Evolutionary conservation across 2,113 vertebrate species (phyloP).

Genomic region (Halichoerus grypus): DNA sequence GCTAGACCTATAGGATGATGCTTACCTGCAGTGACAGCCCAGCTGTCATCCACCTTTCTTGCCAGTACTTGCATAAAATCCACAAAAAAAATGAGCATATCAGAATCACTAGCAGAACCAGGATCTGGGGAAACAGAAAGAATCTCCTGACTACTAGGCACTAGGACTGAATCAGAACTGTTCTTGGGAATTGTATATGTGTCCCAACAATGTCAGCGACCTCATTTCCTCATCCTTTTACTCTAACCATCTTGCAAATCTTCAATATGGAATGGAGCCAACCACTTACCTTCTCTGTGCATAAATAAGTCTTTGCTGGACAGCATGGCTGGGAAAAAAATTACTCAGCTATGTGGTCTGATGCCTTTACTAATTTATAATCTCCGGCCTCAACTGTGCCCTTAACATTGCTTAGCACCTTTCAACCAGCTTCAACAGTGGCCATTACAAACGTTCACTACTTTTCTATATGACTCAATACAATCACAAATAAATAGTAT

Average conservation of each 20-base stretch:
- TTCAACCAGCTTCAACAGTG: not conserved
- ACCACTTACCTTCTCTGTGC: not conserved
- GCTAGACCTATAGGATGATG: not conserved
- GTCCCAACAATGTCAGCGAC: not conserved
- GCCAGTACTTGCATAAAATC: constrained; percentile 55
- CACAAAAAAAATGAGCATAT: not conserved
- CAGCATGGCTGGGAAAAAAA: not conserved
- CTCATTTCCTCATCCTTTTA: not conserved
- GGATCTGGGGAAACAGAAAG: constrained; percentile 69
- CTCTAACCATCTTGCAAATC: not conserved
- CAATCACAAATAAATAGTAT: not conserved
- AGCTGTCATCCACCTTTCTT: constrained; percentile 65
- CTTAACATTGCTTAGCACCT: not conserved
- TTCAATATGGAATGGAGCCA: not conserved
- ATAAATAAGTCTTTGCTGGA: not conserved
- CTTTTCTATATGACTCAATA: not conserved
- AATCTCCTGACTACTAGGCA: not conserved
- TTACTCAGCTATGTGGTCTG: not conserved
- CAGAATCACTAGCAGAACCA: not conserved
- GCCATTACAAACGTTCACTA: not conserved
- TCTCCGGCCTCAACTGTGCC: not conserved
- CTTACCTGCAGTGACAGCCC: constrained; percentile 77
- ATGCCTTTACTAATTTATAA: not conserved
- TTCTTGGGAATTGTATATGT: not conserved
- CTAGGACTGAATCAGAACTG: not conserved